phyloP scores from a whole-genome alignment of 2,888 invertebrate genomes.

The Callyntrura guangdongensis region DNA sequence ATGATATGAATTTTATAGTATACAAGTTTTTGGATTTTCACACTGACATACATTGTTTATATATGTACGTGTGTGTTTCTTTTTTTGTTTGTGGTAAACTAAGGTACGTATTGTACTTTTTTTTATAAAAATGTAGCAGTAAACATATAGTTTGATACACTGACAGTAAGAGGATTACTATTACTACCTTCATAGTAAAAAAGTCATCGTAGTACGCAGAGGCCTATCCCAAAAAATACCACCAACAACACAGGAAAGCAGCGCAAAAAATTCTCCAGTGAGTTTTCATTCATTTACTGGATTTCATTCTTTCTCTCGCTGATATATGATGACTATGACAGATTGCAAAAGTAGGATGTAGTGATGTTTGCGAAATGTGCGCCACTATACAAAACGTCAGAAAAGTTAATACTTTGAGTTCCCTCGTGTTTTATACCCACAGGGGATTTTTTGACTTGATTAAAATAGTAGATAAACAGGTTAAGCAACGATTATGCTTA shows the following conservation, averaged over 20 bases:
- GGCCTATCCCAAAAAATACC: background rate
- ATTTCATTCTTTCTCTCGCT: constrained; percentile 25
- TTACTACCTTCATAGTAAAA: background rate
- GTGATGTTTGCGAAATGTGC: constrained; percentile 31
- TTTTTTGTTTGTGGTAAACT: background rate
- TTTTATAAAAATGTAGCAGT: no score
- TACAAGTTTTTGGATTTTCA: background rate
- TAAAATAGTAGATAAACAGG: constrained; percentile 75
- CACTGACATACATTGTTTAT: constrained; percentile 17
- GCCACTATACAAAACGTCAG: constrained; percentile 16
- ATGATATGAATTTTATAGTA: background rate
- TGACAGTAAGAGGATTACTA: constrained; percentile 28
- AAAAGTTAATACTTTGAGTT: constrained; percentile 58
- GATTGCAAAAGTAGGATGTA: constrained; percentile 48
- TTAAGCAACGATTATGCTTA: constrained; percentile 63
- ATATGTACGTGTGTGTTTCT: background rate
- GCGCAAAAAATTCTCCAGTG: constrained; percentile 24
- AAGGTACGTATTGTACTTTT: no score
- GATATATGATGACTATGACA: constrained; percentile 61
- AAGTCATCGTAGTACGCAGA: no score
- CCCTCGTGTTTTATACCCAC: constrained; percentile 46
- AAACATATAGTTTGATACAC: background rate
- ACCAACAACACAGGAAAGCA: background rate
- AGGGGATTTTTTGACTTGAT: constrained; percentile 66
- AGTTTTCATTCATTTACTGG: constrained; percentile 47